Conservation (phyloP, 2,888 invertebrate species). For the Cerceris rybyensis region DNA sequence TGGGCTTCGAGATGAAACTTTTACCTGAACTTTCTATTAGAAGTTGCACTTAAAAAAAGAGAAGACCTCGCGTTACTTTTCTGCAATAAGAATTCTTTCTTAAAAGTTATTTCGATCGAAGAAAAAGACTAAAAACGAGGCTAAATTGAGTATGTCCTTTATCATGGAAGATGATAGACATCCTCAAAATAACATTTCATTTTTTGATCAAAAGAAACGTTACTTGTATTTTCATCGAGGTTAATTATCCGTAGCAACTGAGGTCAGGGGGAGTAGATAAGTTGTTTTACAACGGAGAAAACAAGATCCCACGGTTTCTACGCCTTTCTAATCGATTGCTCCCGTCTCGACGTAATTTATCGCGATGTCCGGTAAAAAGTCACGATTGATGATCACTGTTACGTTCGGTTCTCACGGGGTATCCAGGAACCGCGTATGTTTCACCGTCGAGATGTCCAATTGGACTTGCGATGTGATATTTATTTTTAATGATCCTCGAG, state of each 20-base stretch:
- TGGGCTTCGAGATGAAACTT: too few species aligned
- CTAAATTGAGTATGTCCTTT: neutral
- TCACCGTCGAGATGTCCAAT: too few species aligned
- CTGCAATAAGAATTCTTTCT: neutral
- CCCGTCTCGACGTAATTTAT: too few species aligned
- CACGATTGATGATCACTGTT: too few species aligned
- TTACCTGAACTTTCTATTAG: too few species aligned
- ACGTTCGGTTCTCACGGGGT: too few species aligned
- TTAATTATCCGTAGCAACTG: constrained; percentile 3
- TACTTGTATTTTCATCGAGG: neutral
- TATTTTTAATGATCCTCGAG: too few species aligned
- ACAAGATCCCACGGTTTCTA: neutral
- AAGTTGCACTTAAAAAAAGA: too few species aligned
- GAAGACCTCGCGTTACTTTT: neutral
- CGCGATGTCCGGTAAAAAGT: too few species aligned
- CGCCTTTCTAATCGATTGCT: neutral
- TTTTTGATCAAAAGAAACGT: neutral
- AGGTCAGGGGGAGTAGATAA: neutral
- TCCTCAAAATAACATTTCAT: neutral
- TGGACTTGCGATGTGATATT: too few species aligned
- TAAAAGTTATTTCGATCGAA: neutral
- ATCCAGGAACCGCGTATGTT: too few species aligned
- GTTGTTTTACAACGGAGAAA: neutral
- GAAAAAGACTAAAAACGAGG: neutral
- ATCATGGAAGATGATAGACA: neutral